phyloP scores from a whole-genome alignment of 2,888 invertebrate genomes.

The Drosophila siamana region DNA sequence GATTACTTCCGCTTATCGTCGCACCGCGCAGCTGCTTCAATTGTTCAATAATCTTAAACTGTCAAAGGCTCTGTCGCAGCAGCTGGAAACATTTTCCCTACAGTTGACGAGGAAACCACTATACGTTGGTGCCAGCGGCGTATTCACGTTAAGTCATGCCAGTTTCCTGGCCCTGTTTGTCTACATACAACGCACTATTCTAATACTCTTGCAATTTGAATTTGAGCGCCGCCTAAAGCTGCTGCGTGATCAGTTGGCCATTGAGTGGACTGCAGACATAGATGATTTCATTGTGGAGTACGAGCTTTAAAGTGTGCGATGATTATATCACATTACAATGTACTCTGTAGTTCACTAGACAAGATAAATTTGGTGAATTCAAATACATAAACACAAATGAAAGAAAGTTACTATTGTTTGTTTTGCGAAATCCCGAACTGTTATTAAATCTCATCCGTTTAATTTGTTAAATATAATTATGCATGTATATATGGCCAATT shows the following conservation, averaged over 20 bases:
- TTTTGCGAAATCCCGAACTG: no score
- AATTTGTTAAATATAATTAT: no score
- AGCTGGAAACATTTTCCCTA: slow-evolving; percentile 21
- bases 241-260: slow-evolving; percentile 10
- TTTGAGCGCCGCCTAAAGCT: slow-evolving; percentile 33
- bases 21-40: slow-evolving; percentile 8
- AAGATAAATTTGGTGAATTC: not conserved
- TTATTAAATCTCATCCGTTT: no score
- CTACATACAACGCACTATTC: slow-evolving; percentile 32
- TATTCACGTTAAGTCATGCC: slow-evolving; percentile 15
- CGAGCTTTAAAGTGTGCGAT: slow-evolving; percentile 2
- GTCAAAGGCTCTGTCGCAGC: slow-evolving; percentile 2
- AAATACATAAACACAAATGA: not conserved
- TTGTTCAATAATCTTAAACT: slow-evolving; percentile 18
- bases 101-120: slow-evolving; percentile 17
- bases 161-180: slow-evolving; percentile 24
- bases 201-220: slow-evolving; percentile 39
- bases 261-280: slow-evolving; percentile 12
- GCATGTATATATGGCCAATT: no score
- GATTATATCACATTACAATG: not conserved
- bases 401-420: not conserved
- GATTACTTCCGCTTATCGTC: slow-evolving; percentile 2
- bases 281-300: slow-evolving; percentile 18
- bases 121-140: slow-evolving; percentile 8
- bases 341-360: no score